Percentiles rank a stretch among this genome's conserved stretches.
phyloP scores from a whole-genome alignment of 2,113 vertebrate species.

The Grallaria varia region DNA sequence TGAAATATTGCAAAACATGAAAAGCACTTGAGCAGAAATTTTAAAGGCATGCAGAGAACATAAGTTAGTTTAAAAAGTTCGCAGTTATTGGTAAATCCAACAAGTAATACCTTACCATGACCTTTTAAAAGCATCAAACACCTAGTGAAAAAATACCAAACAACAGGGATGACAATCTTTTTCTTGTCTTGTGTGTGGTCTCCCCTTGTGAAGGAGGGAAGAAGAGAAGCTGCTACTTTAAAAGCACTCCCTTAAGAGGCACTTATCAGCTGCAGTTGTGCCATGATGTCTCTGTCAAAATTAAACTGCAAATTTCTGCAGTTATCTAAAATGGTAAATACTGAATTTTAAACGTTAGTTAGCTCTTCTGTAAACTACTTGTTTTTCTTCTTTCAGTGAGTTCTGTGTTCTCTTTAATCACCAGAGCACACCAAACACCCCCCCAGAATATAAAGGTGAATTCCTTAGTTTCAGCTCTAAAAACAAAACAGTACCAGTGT shows the following conservation, averaged over 20 bases:
- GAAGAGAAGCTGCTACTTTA: not conserved
- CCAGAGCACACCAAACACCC: rapidly evolving
- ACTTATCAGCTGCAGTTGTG: not conserved
- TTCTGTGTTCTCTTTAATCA: not conserved
- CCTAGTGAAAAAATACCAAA: not conserved
- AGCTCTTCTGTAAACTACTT: not conserved
- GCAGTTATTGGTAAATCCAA: not conserved
- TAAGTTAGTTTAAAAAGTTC: not conserved
- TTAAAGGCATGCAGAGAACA: not conserved
- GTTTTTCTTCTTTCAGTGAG: not conserved
- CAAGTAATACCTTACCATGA: not conserved
- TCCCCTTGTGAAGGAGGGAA: not conserved
- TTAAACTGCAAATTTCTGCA: constrained; percentile 4
- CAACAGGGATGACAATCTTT: not conserved
- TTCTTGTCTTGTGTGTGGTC: not conserved
- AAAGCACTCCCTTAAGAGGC: not conserved
- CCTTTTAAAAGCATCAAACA: not conserved
- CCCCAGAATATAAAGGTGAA: not conserved
- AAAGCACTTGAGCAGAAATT: not conserved
- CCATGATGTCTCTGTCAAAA: not conserved
- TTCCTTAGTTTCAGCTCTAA: not conserved
- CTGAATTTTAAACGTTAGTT: not conserved
- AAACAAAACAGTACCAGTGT: not conserved
- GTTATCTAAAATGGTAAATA: not conserved
- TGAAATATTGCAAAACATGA: constrained; percentile 7